Percentiles rank a stretch among this genome's conserved stretches.
These are phyloP conservation scores for Osmerus mordax DNA, from an alignment of 2,113 vertebrate species.

Conservation along the genomic window DNA sequence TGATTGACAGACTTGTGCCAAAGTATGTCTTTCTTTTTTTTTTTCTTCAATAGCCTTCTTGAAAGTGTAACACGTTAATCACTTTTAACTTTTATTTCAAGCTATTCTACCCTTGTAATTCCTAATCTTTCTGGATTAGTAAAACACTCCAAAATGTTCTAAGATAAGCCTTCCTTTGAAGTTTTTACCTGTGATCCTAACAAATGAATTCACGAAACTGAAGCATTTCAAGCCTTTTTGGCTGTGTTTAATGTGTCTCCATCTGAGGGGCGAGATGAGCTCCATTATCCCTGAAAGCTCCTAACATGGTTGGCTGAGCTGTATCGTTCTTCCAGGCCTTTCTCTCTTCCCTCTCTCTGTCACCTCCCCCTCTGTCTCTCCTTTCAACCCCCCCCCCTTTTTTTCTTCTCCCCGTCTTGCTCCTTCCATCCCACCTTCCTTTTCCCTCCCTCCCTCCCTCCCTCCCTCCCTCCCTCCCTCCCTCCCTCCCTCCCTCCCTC, in stretches of 20 bases:
- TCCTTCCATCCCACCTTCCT: neutral
- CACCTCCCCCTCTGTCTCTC: neutral
- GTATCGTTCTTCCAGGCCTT: neutral
- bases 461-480: neutral
- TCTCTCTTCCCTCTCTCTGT: neutral
- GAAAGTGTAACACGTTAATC: too few species aligned
- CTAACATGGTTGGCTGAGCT: constrained; percentile 22
- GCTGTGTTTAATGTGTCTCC: constrained; percentile 19
- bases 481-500: neutral
- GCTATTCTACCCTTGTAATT: constrained; percentile 56
- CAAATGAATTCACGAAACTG: constrained; percentile 29
- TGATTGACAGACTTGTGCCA: too few species aligned
- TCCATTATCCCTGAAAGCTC: constrained; percentile 52
- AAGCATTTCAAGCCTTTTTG: constrained; percentile 40
- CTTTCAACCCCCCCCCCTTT: neutral
- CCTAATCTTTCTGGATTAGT: constrained; percentile 62
- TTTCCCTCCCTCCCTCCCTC: neutral
- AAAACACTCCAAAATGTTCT: constrained; percentile 54
- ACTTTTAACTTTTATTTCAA: constrained; percentile 51
- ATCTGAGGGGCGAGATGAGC: constrained; percentile 42
- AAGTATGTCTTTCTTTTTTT: too few species aligned
- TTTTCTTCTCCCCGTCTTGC: neutral
- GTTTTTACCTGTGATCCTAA: constrained; percentile 55
- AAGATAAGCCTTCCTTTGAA: constrained; percentile 56
- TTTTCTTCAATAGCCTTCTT: too few species aligned